Conservation (phyloP, 2,797 vertebrate genomes). For the Manis crassicaudata region DNA sequence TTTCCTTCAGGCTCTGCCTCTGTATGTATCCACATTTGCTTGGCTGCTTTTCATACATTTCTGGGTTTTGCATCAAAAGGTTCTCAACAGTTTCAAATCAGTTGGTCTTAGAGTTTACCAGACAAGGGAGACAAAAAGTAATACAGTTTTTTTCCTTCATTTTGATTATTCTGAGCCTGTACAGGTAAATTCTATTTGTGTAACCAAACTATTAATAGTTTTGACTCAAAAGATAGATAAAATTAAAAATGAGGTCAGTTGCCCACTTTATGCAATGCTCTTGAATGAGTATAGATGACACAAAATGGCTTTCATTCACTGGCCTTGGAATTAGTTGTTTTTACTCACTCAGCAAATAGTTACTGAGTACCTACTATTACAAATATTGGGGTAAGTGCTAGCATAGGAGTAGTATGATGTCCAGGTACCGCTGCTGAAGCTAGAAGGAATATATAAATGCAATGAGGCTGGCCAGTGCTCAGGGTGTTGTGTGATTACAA, state of each 20-base stretch:
- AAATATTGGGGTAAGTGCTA: neutral
- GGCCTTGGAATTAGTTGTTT: constrained; percentile 27
- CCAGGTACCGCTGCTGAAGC: neutral
- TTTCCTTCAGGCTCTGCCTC: constrained; percentile 39
- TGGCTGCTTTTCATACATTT: constrained; percentile 66
- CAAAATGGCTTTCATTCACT: constrained; percentile 47
- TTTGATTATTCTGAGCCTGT: constrained; percentile 38
- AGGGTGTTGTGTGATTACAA: neutral
- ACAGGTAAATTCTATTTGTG: constrained; percentile 24
- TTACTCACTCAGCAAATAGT: constrained; percentile 37
- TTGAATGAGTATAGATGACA: constrained; percentile 36
- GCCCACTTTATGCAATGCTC: constrained; percentile 3
- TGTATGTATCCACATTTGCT: constrained; percentile 24
- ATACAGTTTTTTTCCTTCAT: neutral
- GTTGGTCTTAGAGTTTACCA: constrained; percentile 53
- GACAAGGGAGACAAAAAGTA: constrained; percentile 23
- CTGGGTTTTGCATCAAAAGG: constrained; percentile 61
- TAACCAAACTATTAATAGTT: constrained; percentile 46
- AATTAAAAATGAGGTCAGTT: constrained; percentile 33
- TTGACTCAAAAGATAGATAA: constrained; percentile 32
- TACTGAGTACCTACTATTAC: neutral
- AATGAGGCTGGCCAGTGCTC: neutral
- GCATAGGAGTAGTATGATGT: neutral
- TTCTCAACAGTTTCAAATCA: constrained; percentile 49
- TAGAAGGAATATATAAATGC: neutral